phyloP scores from a whole-genome alignment of 2,113 vertebrate genomes.

The Pagrus major region DNA sequence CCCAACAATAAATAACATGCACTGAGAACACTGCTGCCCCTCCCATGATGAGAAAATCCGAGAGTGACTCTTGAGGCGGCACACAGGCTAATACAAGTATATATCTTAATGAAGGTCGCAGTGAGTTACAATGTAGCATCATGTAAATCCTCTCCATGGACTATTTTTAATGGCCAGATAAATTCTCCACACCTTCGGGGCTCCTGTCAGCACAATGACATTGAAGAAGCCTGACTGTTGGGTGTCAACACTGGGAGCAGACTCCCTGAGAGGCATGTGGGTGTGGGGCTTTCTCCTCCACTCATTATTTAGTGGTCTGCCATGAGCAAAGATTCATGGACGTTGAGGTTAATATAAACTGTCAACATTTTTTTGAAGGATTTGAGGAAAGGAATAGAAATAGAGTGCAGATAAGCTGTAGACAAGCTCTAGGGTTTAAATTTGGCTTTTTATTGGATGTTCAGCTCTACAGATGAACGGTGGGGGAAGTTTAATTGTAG shows the following conservation, averaged over 20 bases:
- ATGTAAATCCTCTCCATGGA: conserved; percentile 28
- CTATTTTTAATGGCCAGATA: conserved; percentile 47
- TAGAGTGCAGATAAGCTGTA: conserved; percentile 4
- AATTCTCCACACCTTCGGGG: conserved; percentile 39
- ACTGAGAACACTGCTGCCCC: background rate
- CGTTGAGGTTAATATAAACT: conserved; percentile 14
- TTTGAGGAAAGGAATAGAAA: conserved; percentile 11
- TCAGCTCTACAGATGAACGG: background rate
- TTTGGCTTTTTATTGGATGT: background rate
- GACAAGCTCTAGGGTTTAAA: conserved; percentile 7
- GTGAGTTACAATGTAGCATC: conserved; percentile 27
- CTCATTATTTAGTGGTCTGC: conserved; percentile 34
- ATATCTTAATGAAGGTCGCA: conserved; percentile 34
- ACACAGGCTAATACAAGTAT: background rate
- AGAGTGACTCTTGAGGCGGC: background rate
- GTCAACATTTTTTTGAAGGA: conserved; percentile 23
- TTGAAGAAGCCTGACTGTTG: conserved; percentile 27
- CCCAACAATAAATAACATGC: conserved; percentile 11
- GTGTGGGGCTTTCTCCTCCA: background rate
- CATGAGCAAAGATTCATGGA: conserved; percentile 26
- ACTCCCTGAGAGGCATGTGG: background rate
- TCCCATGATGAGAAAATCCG: conserved; percentile 1
- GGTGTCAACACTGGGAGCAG: background rate
- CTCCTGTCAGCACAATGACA: conserved; percentile 25
- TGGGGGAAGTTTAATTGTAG: background rate